These are phyloP conservation scores for Liodrosophila aerea DNA, from an alignment of 2,888 invertebrate genomes.

Conservation along the genomic window DNA sequence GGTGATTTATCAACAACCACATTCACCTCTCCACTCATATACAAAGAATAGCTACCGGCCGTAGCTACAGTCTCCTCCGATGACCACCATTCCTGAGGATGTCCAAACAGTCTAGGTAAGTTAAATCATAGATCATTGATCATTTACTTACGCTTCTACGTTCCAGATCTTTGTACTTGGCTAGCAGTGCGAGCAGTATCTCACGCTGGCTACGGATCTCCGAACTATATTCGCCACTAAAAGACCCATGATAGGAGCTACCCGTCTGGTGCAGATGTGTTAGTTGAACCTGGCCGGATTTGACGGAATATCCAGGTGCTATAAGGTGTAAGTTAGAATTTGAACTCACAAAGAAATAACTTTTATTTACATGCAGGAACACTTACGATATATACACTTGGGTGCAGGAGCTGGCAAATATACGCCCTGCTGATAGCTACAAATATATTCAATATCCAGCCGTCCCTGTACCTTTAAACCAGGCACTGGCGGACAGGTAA, in stretches of 20 bases:
- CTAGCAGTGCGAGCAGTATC: conserved; percentile 63
- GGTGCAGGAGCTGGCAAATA: conserved; percentile 89
- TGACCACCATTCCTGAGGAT: conserved; percentile 79
- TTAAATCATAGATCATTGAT: not conserved
- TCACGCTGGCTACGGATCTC: conserved; percentile 66
- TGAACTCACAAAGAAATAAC: not conserved
- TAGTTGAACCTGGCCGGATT: conserved; percentile 26
- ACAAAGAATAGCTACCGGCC: conserved; percentile 74
- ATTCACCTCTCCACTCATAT: conserved; percentile 70
- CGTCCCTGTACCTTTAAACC: conserved; percentile 86
- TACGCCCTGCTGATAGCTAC: conserved; percentile 86
- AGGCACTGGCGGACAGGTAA: conserved; percentile 85
- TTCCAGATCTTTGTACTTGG: conserved; percentile 69
- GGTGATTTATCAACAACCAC: conserved; percentile 82
- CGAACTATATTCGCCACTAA: conserved; percentile 47
- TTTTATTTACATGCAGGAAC: not conserved
- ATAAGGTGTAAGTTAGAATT: not conserved
- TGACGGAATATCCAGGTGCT: conserved; percentile 71
- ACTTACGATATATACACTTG: conserved; percentile 87
- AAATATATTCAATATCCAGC: conserved; percentile 86
- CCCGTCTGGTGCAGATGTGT: conserved; percentile 35
- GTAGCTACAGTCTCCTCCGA: conserved; percentile 75
- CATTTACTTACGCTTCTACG: conserved; percentile 60
- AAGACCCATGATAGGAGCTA: conserved; percentile 35
- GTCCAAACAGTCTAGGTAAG: not conserved